phyloP scores from a whole-genome alignment of 2,888 invertebrate genomes.

The Drosophila rellima region DNA sequence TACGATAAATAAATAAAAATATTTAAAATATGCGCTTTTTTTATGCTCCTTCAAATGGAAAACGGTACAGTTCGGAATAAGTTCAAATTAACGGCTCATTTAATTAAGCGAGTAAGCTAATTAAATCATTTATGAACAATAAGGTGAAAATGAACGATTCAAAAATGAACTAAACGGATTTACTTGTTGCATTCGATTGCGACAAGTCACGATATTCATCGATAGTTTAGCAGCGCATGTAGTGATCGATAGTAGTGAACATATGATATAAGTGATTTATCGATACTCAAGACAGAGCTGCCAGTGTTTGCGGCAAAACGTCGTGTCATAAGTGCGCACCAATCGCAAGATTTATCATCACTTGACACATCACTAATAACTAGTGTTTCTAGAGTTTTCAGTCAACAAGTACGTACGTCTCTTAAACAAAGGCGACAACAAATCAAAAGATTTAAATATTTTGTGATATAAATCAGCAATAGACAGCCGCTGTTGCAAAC shows the following conservation, averaged over 20 bases:
- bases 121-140: too few relatives aligned
- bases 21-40: not conserved
- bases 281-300: conserved; percentile 1
- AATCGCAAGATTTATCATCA: not conserved
- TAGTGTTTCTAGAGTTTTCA: conserved; percentile 60
- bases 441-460: conserved; percentile 25
- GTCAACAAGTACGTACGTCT: conserved; percentile 45
- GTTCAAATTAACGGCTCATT: not conserved
- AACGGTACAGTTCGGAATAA: not conserved
- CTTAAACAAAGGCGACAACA: conserved; percentile 31
- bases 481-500: not conserved
- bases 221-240: too few relatives aligned
- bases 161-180: too few relatives aligned
- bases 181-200: too few relatives aligned
- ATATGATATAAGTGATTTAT: not conserved
- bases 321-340: conserved; percentile 5
- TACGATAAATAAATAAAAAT: conserved; percentile 47
- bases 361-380: conserved; percentile 31
- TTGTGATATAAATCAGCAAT: conserved; percentile 10
- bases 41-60: not conserved
- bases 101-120: not conserved
- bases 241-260: not conserved
- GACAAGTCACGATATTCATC: too few relatives aligned
- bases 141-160: too few relatives aligned
- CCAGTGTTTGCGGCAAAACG: not conserved